A percentile compares a stretch with the other conserved stretches of the same genome.
Conservation (phyloP, 2,113 vertebrate species). For the Scortum barcoo region DNA sequence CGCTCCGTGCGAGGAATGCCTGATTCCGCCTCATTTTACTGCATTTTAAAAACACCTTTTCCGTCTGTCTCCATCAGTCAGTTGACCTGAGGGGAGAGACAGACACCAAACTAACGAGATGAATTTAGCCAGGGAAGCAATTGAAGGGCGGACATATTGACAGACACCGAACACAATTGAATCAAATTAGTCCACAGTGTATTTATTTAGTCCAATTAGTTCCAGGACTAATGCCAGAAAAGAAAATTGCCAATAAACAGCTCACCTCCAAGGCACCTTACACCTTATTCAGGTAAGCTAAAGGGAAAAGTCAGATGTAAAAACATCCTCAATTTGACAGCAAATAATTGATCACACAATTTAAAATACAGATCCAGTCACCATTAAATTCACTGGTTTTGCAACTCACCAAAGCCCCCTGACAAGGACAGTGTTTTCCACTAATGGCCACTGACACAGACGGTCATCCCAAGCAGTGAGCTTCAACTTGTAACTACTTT, state of each 20-base stretch:
- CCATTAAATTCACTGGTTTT: slow-evolving; percentile 9
- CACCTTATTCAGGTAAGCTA: slow-evolving; percentile 37
- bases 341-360: slow-evolving; percentile 42
- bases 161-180: slow-evolving; percentile 78
- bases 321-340: slow-evolving; percentile 33
- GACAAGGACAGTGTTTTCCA: slow-evolving; percentile 26
- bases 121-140: slow-evolving; percentile 71
- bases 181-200: slow-evolving; percentile 79
- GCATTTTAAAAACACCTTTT: slow-evolving; percentile 58
- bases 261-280: slow-evolving; percentile 40
- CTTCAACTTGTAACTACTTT: slow-evolving; percentile 4
- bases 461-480: slow-evolving; percentile 15
- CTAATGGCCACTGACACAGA: slow-evolving; percentile 15
- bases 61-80: slow-evolving; percentile 58
- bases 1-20: slow-evolving; percentile 30
- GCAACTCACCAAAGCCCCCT: not conserved
- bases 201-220: slow-evolving; percentile 81
- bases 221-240: slow-evolving; percentile 69
- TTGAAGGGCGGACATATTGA: slow-evolving; percentile 77
- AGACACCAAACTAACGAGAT: slow-evolving; percentile 73
- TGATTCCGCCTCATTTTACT: slow-evolving; percentile 59
- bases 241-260: slow-evolving; percentile 67
- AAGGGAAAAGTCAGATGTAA: slow-evolving; percentile 43
- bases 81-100: slow-evolving; percentile 60
- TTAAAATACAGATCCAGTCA: slow-evolving; percentile 41